A percentile compares a stretch with the other conserved stretches of the same genome.
phyloP scores from a whole-genome alignment of 2,797 vertebrate genomes.

The Phoeniculus purpureus region DNA sequence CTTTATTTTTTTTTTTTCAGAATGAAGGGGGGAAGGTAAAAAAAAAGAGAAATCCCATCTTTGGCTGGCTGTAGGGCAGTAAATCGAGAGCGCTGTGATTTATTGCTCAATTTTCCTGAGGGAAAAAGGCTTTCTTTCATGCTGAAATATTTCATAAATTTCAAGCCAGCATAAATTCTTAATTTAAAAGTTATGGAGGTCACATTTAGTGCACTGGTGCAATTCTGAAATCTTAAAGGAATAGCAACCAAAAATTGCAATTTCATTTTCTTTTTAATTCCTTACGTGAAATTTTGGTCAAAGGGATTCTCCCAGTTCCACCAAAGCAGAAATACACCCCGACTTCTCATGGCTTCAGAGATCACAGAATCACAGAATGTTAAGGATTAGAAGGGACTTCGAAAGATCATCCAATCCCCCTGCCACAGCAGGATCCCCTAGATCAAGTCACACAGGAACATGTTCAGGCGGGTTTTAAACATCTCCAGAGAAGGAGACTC shows the following conservation, averaged over 20 bases:
- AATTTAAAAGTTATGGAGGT: slow-evolving; percentile 87
- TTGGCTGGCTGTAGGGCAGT: slow-evolving; percentile 87
- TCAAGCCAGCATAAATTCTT: slow-evolving; percentile 87
- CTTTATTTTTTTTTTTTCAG: slow-evolving; percentile 73
- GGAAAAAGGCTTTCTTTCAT: slow-evolving; percentile 88
- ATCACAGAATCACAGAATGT: too few species aligned
- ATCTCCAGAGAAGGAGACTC: too few species aligned
- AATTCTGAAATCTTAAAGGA: slow-evolving; percentile 82
- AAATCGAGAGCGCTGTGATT: slow-evolving; percentile 96
- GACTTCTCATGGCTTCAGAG: slow-evolving; percentile 15
- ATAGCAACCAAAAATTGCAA: slow-evolving; percentile 62
- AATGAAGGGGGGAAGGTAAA: slow-evolving; percentile 79
- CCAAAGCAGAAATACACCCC: not conserved
- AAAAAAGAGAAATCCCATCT: slow-evolving; percentile 81
- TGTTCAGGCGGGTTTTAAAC: too few species aligned
- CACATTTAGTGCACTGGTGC: slow-evolving; percentile 81
- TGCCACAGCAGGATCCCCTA: too few species aligned
- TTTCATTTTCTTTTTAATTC: slow-evolving; percentile 72
- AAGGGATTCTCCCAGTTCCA: slow-evolving; percentile 41
- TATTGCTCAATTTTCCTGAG: slow-evolving; percentile 94
- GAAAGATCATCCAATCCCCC: too few species aligned
- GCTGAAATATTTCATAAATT: slow-evolving; percentile 89
- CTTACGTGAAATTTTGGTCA: slow-evolving; percentile 68
- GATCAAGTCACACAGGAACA: too few species aligned
- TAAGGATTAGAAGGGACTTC: too few species aligned